Conservation (phyloP, 2,888 invertebrate genomes). For the Agrotis exclamationis region DNA sequence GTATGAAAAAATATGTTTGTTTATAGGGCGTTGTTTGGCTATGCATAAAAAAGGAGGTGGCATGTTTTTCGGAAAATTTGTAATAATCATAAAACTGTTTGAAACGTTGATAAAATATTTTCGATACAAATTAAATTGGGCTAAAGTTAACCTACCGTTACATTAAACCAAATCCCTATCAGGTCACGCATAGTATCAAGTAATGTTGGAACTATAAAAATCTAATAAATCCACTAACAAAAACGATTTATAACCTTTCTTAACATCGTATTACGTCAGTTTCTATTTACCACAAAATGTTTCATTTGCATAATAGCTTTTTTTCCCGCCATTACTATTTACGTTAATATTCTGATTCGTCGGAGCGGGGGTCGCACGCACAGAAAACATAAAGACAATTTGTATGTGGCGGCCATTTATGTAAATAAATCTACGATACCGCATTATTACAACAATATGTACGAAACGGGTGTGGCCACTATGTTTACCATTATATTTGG, state of each 20-base stretch:
- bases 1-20: not conserved
- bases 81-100: conserved; percentile 20
- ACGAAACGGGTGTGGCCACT: conserved; percentile 82
- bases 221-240: conserved; percentile 81
- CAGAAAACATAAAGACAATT: conserved; percentile 90
- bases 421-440: conserved; percentile 90
- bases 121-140: conserved; percentile 26
- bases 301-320: conserved; percentile 91
- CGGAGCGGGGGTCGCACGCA: conserved; percentile 89
- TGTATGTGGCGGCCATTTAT: conserved; percentile 89
- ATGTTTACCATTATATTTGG: conserved; percentile 84
- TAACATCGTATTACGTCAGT: conserved; percentile 87
- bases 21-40: not conserved
- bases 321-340: conserved; percentile 89
- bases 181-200: conserved; percentile 73
- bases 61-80: conserved; percentile 1
- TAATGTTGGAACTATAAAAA: conserved; percentile 74
- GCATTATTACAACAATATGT: conserved; percentile 85
- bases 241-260: conserved; percentile 87
- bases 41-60: not conserved
- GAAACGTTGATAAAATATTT: conserved; percentile 16
- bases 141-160: conserved; percentile 31
- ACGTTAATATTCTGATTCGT: conserved; percentile 90
- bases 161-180: conserved; percentile 57
- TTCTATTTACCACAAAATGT: conserved; percentile 90